Conservation (phyloP, 2,797 vertebrate genomes). For the Chaenodraco wilsoni region DNA sequence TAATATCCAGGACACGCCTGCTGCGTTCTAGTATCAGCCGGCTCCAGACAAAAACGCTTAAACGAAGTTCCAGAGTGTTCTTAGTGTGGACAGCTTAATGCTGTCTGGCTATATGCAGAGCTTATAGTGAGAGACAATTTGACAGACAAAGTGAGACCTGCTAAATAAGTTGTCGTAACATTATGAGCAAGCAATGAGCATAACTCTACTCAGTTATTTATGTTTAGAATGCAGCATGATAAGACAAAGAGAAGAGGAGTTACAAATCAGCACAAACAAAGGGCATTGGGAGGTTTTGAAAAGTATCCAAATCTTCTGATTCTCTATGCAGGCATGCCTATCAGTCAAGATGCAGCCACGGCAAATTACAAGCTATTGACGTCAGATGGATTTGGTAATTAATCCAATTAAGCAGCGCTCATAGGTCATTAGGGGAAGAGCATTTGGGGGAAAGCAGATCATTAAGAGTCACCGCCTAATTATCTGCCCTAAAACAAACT, state of each 20-base stretch:
- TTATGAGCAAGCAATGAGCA: conserved; percentile 28
- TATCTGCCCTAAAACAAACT: conserved; percentile 73
- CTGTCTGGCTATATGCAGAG: conserved; percentile 40
- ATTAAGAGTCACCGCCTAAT: conserved; percentile 69
- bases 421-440: conserved; percentile 75
- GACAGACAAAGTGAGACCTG: conserved; percentile 57
- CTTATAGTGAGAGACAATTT: conserved; percentile 57
- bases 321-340: conserved; percentile 54
- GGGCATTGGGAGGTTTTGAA: conserved; percentile 33
- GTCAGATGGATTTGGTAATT: conserved; percentile 79
- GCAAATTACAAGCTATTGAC: conserved; percentile 74
- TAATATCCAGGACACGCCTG: conserved; percentile 45
- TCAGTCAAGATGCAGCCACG: conserved; percentile 50
- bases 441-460: conserved; percentile 59
- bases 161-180: conserved; percentile 48
- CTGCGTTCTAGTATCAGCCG: conserved; percentile 40
- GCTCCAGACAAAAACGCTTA: conserved; percentile 44
- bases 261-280: conserved; percentile 43
- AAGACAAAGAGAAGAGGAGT: conserved; percentile 46
- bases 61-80: conserved; percentile 40
- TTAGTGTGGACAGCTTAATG: conserved; percentile 47
- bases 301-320: conserved; percentile 36
- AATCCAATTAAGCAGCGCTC: conserved; percentile 81
- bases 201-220: conserved; percentile 14
- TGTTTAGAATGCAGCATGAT: conserved; percentile 26